These are phyloP conservation scores for Dynastes maya DNA, from an alignment of 2,888 invertebrate genomes.

Conservation along the genomic window DNA sequence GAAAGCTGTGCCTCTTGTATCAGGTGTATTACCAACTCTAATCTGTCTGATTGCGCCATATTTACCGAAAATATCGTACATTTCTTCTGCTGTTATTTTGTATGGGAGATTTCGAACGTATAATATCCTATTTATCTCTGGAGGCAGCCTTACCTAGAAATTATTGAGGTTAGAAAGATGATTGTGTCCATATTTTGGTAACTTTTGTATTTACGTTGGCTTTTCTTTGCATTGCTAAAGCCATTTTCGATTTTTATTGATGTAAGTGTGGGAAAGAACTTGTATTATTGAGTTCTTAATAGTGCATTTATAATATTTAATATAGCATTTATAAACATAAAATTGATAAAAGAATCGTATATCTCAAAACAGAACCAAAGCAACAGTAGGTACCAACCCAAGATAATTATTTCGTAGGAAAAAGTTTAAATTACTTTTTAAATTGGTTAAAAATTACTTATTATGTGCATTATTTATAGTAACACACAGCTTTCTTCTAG, in stretches of 20 bases:
- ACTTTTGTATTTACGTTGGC: slow-evolving; percentile 77
- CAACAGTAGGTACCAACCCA: neutral
- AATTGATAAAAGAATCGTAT: neutral
- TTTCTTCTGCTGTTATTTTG: slow-evolving; percentile 99
- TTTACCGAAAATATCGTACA: slow-evolving; percentile 99
- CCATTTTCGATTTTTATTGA: slow-evolving; percentile 70
- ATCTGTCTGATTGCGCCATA: slow-evolving; percentile 99
- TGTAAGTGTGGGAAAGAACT: neutral
- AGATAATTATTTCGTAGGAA: no score
- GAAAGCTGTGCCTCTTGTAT: slow-evolving; percentile 98
- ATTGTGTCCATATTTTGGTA: neutral
- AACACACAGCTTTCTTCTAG: neutral
- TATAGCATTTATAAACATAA: neutral
- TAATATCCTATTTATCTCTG: slow-evolving; percentile 97
- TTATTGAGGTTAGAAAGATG: slow-evolving; percentile 18
- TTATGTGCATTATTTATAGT: neutral
- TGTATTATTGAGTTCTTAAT: neutral
- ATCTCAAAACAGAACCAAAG: neutral
- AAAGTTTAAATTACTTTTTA: no score
- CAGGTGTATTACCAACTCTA: slow-evolving; percentile 97
- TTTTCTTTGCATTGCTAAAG: slow-evolving; percentile 83
- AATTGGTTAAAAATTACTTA: neutral
- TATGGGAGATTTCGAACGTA: slow-evolving; percentile 98
- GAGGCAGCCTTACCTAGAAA: slow-evolving; percentile 94
- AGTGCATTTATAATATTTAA: no score